Evolutionary conservation across 2,113 vertebrate species (phyloP), one percentile per base, ranked within the genome.

Genomic region (Camelus bactrianus): DNA sequence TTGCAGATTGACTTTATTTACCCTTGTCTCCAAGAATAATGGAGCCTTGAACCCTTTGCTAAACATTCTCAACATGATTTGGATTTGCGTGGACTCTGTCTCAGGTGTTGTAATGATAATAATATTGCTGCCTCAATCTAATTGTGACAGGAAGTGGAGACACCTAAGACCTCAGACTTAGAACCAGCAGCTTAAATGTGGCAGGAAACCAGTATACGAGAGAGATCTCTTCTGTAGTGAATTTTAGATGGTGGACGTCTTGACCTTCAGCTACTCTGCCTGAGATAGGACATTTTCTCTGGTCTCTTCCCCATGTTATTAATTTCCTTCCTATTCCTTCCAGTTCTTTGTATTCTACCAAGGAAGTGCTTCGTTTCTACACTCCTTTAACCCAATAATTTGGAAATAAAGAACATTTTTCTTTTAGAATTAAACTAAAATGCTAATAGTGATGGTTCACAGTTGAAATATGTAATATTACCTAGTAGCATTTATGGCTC

Each of bases 361-460:
- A 70, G 4, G 56, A 75, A 79, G 35, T 84, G 0, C 1, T 80
- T 93, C 35, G 19, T 82, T 92, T 58, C 79, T 22, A 56, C 35
- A 16, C 1, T 70, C 19, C 22, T 69, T 95, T 26, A 4, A 62
- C 26, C 62, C 28, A 42, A 56, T 17, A n/a, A 56, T 86, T 67
- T 87, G 20, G 28, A 70, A 94, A 90, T 60, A 65, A 77, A 79
- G 28, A 81, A 48, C 1, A 20, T 30, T 87, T 86, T 94, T 76
- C 26, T 64, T 91, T 93, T 56, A 42, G 12, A 81, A 56, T 72
- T 70, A 80, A 89, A 72, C 9, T 95, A 52, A 84, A 76, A 75
- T 48, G 35, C 77, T 70, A 75, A 17, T 75, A n/a, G 42, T 85
- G 19, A 73, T 60, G 5, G 17, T n/a, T 85, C 22, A 89, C 3